phyloP scores from a whole-genome alignment of 2,888 invertebrate genomes.

The Anthoptus insignis region DNA sequence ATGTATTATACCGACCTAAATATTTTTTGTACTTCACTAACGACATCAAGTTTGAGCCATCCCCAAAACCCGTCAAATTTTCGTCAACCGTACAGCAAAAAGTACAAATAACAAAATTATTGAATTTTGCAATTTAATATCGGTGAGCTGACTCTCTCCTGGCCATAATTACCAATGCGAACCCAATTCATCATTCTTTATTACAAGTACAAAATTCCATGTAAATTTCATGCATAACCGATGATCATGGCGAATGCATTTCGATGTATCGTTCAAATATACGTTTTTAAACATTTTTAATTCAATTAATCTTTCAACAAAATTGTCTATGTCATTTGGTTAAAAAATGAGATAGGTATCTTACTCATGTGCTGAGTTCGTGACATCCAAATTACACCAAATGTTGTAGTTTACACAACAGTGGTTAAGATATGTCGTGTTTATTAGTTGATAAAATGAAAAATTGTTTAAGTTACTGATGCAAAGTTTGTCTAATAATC shows the following conservation, averaged over 20 bases:
- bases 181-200: constrained; percentile 86
- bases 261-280: constrained; percentile 76
- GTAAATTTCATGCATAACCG: constrained; percentile 81
- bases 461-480: too few relatives aligned
- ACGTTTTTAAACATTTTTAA: constrained; percentile 55
- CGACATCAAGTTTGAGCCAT: constrained; percentile 6
- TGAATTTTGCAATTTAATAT: constrained; percentile 81
- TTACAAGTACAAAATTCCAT: constrained; percentile 84
- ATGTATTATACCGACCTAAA: constrained; percentile 1
- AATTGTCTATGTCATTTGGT: too few relatives aligned
- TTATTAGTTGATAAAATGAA: too few relatives aligned
- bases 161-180: constrained; percentile 84
- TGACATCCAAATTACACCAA: too few relatives aligned
- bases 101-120: constrained; percentile 75
- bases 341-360: too few relatives aligned
- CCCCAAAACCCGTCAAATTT: constrained; percentile 43
- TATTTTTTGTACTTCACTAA: constrained; percentile 1
- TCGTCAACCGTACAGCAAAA: constrained; percentile 50
- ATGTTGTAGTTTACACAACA: too few relatives aligned
- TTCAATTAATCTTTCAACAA: too few relatives aligned
- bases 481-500: too few relatives aligned
- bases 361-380: too few relatives aligned
- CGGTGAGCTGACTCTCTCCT: constrained; percentile 74
- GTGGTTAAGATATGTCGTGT: too few relatives aligned
- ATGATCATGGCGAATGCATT: constrained; percentile 72